Evolutionary conservation across 2,797 vertebrate genomes (phyloP).

Genomic region (Pangasius djambal): DNA sequence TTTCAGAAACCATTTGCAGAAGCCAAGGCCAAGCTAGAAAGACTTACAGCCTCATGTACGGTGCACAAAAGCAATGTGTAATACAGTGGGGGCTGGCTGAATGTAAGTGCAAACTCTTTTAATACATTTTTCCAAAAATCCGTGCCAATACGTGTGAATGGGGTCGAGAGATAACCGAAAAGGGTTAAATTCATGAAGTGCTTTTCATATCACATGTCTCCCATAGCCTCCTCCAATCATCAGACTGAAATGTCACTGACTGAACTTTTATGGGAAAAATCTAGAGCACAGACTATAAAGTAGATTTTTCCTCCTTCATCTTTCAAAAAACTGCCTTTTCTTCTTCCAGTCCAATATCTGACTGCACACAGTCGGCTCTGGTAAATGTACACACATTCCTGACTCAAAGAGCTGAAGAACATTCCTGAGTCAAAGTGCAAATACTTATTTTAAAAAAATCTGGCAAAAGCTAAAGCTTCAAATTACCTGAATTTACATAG

Average conservation of each 20-base stretch:
- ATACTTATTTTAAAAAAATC: background rate
- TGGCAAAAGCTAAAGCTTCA: background rate
- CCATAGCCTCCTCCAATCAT: constrained; percentile 1
- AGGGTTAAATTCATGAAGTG: constrained; percentile 13
- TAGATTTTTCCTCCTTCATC: constrained; percentile 13
- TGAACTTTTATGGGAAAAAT: constrained; percentile 22
- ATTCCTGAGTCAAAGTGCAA: background rate
- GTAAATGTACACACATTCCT: too few relatives aligned
- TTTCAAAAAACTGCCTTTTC: background rate
- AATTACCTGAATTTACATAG: background rate
- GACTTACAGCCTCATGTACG: background rate
- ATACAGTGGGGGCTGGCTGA: background rate
- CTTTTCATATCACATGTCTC: constrained; percentile 2
- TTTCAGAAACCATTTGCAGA: background rate
- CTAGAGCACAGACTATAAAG: background rate
- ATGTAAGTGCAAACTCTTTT: background rate
- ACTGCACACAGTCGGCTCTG: background rate
- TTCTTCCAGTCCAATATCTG: background rate
- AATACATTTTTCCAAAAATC: background rate
- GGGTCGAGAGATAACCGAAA: background rate
- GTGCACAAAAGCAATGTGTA: background rate
- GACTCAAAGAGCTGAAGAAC: background rate
- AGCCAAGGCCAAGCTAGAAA: constrained; percentile 1
- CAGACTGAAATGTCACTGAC: constrained; percentile 28
- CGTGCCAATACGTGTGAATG: background rate